These are phyloP conservation scores for Brachypteracias leptosomus DNA, from an alignment of 2,113 vertebrate species.

Conservation along the genomic window DNA sequence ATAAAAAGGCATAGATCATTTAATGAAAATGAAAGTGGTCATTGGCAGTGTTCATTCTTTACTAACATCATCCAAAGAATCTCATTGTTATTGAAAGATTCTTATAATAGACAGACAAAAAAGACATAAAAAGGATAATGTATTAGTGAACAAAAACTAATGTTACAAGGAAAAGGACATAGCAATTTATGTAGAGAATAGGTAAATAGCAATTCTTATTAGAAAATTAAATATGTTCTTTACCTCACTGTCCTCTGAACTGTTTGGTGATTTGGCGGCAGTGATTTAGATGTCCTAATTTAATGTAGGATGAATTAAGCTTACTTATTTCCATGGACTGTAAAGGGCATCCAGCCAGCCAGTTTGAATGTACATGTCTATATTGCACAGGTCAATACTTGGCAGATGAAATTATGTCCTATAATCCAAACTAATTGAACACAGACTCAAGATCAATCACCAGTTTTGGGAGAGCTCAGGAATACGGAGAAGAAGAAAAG, in stretches of 20 bases:
- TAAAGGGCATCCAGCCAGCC: neutral
- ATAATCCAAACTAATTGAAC: neutral
- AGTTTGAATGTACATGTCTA: neutral
- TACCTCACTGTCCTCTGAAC: neutral
- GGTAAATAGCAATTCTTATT: neutral
- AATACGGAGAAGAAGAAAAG: neutral
- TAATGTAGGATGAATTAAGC: neutral
- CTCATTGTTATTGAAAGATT: neutral
- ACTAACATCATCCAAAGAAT: neutral
- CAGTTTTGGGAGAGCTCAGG: neutral
- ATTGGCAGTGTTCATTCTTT: neutral
- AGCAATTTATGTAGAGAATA: neutral
- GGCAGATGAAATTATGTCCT: neutral
- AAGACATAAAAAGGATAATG: neutral
- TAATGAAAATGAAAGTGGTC: neutral
- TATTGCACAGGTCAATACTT: neutral
- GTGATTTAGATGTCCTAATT: neutral
- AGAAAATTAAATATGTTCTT: neutral
- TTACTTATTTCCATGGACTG: neutral
- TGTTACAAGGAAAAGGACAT: neutral
- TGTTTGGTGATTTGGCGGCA: neutral
- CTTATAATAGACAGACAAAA: neutral
- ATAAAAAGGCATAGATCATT: neutral
- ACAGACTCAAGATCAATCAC: neutral
- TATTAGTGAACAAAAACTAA: neutral